phyloP scores from a whole-genome alignment of 92 coral and sea anemone genomes.

The Actinostola sp. region DNA sequence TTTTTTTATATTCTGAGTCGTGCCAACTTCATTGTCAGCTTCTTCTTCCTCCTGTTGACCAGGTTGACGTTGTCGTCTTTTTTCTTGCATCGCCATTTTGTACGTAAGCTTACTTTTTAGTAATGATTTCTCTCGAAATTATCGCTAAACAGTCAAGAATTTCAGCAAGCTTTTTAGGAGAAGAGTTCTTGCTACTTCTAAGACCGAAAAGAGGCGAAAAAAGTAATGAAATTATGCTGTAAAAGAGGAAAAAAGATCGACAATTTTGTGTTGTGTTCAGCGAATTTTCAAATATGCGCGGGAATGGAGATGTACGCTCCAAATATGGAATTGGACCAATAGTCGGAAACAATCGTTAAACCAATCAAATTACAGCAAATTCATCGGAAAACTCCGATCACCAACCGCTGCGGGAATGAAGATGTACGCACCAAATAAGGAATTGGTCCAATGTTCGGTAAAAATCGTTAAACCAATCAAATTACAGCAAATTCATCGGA shows the following conservation, averaged over 20 bases:
- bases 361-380: slow-evolving; percentile 19
- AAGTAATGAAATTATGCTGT: background rate
- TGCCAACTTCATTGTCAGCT: slow-evolving; percentile 55
- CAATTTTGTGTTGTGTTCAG: background rate
- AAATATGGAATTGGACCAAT: too few relatives aligned
- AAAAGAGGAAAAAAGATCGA: background rate
- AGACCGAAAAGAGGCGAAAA: background rate
- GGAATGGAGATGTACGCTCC: slow-evolving; percentile 19
- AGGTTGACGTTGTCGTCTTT: slow-evolving; percentile 74
- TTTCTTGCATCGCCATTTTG: slow-evolving; percentile 78
- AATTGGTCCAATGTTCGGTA: background rate
- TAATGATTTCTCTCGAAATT: background rate
- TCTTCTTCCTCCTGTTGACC: slow-evolving; percentile 68
- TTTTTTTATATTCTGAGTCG: slow-evolving; percentile 77
- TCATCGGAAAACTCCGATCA: background rate
- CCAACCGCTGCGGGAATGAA: slow-evolving; percentile 18
- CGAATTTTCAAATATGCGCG: slow-evolving; percentile 32
- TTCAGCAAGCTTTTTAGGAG: background rate
- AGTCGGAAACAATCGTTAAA: background rate
- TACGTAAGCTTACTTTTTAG: background rate
- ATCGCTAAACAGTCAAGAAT: background rate
- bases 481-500: background rate
- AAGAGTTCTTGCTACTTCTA: background rate
- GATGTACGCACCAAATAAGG: slow-evolving; percentile 7
- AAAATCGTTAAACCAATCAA: slow-evolving; percentile 12